phyloP scores from a whole-genome alignment of 2,797 vertebrate genomes.

The Myotis vivesi region DNA sequence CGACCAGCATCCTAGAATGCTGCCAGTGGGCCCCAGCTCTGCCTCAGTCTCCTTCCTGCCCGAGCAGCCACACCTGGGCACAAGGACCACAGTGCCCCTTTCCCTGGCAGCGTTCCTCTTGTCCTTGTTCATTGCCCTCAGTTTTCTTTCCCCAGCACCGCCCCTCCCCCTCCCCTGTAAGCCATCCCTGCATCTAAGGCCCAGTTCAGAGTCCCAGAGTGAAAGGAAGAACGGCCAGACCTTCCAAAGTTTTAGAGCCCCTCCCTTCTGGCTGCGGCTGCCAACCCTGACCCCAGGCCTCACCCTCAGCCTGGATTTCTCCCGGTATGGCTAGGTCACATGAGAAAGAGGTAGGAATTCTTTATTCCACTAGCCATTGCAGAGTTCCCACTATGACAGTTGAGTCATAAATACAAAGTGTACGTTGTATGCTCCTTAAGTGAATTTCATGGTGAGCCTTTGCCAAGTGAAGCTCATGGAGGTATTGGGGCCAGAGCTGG shows the following conservation, averaged over 20 bases:
- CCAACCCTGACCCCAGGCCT: neutral
- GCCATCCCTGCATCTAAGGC: neutral
- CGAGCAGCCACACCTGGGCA: neutral
- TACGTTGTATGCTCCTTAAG: too few relatives aligned
- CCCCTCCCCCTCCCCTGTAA: too few relatives aligned
- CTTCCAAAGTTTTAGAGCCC: neutral
- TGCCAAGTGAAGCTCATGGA: neutral
- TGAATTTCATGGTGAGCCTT: neutral
- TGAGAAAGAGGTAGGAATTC: neutral
- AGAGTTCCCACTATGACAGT: neutral
- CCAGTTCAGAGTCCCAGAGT: rapidly evolving
- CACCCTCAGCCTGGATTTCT: neutral
- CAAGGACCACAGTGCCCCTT: neutral
- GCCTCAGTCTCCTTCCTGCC: too few relatives aligned
- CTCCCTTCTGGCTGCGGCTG: neutral
- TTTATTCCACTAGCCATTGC: too few relatives aligned
- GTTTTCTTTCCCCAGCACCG: neutral
- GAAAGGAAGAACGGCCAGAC: neutral
- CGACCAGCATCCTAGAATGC: neutral
- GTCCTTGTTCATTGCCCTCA: too few relatives aligned
- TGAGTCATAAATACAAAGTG: neutral
- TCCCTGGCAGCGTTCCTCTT: neutral
- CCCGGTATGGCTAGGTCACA: too few relatives aligned
- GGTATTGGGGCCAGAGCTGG: neutral
- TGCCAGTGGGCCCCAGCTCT: neutral